phyloP scores from a whole-genome alignment of 1,140 invertebrate genomes.

The Tenebrio molitor region DNA sequence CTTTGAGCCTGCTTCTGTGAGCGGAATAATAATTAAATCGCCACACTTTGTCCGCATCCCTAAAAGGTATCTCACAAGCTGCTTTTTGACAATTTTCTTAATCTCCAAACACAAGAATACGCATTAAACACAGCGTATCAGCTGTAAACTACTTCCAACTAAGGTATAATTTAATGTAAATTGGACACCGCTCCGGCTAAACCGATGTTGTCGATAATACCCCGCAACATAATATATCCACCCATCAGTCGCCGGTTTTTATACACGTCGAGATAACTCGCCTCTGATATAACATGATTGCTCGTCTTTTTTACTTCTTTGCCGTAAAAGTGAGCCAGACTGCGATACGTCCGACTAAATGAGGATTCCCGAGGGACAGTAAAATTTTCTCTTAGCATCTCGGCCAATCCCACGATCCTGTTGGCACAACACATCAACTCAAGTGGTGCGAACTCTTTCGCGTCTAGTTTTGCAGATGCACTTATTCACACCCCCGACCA shows the following conservation, averaged over 20 bases:
- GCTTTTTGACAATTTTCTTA: conserved; percentile 22
- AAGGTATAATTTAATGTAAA: conserved; percentile 37
- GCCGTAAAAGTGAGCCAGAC: neutral
- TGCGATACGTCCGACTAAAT: neutral
- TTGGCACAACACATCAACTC: neutral
- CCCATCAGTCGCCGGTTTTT: too few species aligned
- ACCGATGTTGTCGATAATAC: conserved; percentile 11
- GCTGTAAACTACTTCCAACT: neutral
- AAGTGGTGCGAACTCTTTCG: conserved; percentile 22
- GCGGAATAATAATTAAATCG: neutral
- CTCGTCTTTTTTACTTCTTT: neutral
- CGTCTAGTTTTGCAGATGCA: conserved; percentile 15
- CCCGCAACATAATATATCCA: too few species aligned
- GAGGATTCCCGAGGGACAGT: conserved; percentile 1
- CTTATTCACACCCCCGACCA: conserved; percentile 28
- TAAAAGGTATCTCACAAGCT: neutral
- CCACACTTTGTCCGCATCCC: neutral
- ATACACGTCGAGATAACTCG: too few species aligned
- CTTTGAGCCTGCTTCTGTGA: neutral
- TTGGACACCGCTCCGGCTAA: neutral
- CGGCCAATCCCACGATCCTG: conserved; percentile 13
- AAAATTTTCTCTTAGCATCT: neutral
- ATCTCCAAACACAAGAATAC: conserved; percentile 1
- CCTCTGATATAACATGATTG: too few species aligned
- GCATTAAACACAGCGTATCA: conserved; percentile 1